A percentile compares a stretch with the other conserved stretches of the same genome.
Conservation (phyloP, 2,113 vertebrate genomes). For the cattle (Bos taurus) region DNA sequence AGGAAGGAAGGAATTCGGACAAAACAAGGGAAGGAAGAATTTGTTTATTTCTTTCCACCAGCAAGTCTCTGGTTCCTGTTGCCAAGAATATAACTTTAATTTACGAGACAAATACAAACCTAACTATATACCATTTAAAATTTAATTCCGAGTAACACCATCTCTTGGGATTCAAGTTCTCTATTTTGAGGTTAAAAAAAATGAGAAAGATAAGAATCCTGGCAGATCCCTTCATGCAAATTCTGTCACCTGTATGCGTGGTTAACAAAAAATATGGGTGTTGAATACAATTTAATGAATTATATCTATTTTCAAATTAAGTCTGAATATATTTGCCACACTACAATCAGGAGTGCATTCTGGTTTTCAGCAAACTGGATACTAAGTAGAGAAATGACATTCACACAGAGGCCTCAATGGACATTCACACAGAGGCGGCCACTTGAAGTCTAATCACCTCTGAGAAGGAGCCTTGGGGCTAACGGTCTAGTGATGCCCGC, state of each 20-base stretch:
- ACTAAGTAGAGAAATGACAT: not conserved
- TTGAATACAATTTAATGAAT: constrained; percentile 17
- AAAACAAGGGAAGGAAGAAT: constrained; percentile 79
- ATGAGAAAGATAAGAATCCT: constrained; percentile 29
- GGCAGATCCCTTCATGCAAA: constrained; percentile 19
- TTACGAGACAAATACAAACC: constrained; percentile 66
- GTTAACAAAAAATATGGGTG: not conserved
- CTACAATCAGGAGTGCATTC: not conserved
- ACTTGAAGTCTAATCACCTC: rapidly evolving
- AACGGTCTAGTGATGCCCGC: rapidly evolving
- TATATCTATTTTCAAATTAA: constrained; percentile 13
- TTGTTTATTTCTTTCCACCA: constrained; percentile 59
- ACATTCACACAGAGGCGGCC: not conserved
- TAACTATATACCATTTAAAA: constrained; percentile 60
- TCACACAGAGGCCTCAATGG: not conserved
- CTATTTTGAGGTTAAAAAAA: constrained; percentile 37
- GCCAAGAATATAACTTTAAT: constrained; percentile 63
- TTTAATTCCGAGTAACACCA: constrained; percentile 50
- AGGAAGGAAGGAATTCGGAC: constrained; percentile 79
- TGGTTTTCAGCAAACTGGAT: not conserved
- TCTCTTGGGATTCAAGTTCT: constrained; percentile 27
- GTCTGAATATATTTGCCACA: not conserved
- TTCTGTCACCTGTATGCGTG: not conserved
- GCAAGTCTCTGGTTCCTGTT: constrained; percentile 55
- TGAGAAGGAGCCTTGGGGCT: not conserved